A percentile compares a stretch with the other conserved stretches of the same genome.
phyloP scores from a whole-genome alignment of 2,113 vertebrate species.

The Crypturellus undulatus region DNA sequence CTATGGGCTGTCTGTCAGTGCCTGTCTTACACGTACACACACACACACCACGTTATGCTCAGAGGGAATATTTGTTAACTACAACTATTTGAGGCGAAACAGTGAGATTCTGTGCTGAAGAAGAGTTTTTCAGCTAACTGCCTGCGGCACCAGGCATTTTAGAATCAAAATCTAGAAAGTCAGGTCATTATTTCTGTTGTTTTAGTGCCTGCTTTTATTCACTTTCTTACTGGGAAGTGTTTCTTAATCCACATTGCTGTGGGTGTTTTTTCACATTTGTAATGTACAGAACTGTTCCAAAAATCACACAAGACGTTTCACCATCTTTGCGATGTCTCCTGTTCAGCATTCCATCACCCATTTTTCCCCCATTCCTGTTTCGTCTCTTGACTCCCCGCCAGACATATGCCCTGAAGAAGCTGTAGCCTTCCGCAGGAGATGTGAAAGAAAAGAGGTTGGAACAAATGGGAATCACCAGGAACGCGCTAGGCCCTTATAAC shows the following conservation, averaged over 20 bases:
- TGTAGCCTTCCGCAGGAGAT: not conserved
- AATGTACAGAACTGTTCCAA: slow-evolving; percentile 45
- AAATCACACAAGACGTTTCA: slow-evolving; percentile 35
- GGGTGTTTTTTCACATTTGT: slow-evolving; percentile 64
- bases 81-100: slow-evolving; percentile 41
- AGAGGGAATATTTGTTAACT: slow-evolving; percentile 56
- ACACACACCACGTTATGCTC: not conserved
- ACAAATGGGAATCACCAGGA: not conserved
- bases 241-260: slow-evolving; percentile 42
- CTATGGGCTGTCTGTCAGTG: slow-evolving; percentile 53
- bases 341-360: not conserved
- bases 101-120: slow-evolving; percentile 33
- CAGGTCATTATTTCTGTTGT: slow-evolving; percentile 75
- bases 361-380: not conserved
- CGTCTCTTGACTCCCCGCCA: not conserved
- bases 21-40: not conserved
- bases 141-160: slow-evolving; percentile 71
- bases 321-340: not conserved
- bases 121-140: slow-evolving; percentile 55
- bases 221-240: slow-evolving; percentile 58
- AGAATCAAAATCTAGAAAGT: slow-evolving; percentile 75
- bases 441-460: not conserved
- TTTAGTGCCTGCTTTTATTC: slow-evolving; percentile 61
- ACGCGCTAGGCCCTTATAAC: not conserved
- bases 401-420: not conserved